A percentile compares a stretch with the other conserved stretches of the same genome.
Conservation (phyloP, 2,797 vertebrate genomes). For the Amazona ochrocephala region DNA sequence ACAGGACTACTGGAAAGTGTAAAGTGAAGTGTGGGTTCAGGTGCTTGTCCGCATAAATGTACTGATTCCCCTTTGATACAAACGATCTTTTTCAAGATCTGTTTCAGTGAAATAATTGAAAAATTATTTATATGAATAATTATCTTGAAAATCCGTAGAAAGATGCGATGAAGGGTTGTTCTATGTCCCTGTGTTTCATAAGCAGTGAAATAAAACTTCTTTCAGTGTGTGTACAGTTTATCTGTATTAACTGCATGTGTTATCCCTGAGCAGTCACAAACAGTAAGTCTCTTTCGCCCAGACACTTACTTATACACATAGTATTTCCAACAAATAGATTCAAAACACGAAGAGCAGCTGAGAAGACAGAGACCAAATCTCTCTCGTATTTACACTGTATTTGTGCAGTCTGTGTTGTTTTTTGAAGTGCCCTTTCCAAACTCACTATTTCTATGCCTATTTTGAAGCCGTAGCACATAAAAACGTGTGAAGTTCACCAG, state of each 20-base stretch:
- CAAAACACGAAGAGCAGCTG: neutral
- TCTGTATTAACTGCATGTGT: neutral
- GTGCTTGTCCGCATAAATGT: neutral
- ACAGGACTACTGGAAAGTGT: neutral
- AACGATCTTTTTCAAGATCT: neutral
- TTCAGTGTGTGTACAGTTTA: fast-evolving
- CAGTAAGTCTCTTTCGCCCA: neutral
- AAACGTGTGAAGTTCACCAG: neutral
- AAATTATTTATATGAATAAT: neutral
- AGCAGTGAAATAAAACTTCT: neutral
- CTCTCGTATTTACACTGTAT: neutral
- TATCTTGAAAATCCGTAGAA: neutral
- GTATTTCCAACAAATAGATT: neutral
- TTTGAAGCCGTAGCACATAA: neutral
- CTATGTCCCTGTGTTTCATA: neutral
- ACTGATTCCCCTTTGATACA: neutral
- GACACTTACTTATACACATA: neutral
- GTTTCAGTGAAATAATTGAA: neutral
- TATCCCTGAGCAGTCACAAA: neutral
- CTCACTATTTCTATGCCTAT: neutral
- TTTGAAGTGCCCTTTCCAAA: neutral
- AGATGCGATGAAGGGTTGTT: neutral
- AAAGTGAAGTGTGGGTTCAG: neutral
- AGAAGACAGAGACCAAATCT: neutral
- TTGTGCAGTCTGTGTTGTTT: neutral